Conservation (phyloP, 2,888 invertebrate genomes). For the Agrotis clavis region DNA sequence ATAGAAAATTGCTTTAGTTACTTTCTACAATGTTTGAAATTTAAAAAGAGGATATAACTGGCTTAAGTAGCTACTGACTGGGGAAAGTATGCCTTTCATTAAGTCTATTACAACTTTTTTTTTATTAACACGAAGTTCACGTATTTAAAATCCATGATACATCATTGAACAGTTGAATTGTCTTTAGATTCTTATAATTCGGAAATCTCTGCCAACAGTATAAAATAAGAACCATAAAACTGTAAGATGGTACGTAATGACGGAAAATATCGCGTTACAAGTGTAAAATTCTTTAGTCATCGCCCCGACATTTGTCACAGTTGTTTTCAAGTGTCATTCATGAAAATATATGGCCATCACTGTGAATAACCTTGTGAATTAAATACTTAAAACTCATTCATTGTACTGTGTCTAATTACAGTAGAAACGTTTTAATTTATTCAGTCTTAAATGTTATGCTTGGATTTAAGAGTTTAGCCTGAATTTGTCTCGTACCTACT, state of each 20-base stretch:
- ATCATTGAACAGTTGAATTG: not conserved
- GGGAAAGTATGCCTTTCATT: not conserved
- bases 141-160: not conserved
- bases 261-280: conserved; percentile 30
- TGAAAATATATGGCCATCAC: conserved; percentile 34
- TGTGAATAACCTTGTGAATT: conserved; percentile 42
- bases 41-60: not conserved
- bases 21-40: not conserved
- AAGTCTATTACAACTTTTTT: not conserved
- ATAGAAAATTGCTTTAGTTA: conserved; percentile 11
- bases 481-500: not conserved
- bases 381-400: conserved; percentile 26
- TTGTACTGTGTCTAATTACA: not conserved
- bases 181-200: not conserved
- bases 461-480: not conserved
- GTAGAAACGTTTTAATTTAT: conserved; percentile 28
- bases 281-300: conserved; percentile 41
- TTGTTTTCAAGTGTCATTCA: conserved; percentile 50
- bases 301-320: conserved; percentile 27
- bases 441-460: conserved; percentile 4
- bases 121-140: not conserved
- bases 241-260: not conserved
- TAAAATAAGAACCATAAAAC: conserved; percentile 18
- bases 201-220: conserved; percentile 4
- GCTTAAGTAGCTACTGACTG: too few relatives aligned